Evolutionary conservation across 1,140 invertebrate genomes (phyloP), one percentile per base, ranked within the genome.

Genomic region (Monochamus saltuarius): DNA sequence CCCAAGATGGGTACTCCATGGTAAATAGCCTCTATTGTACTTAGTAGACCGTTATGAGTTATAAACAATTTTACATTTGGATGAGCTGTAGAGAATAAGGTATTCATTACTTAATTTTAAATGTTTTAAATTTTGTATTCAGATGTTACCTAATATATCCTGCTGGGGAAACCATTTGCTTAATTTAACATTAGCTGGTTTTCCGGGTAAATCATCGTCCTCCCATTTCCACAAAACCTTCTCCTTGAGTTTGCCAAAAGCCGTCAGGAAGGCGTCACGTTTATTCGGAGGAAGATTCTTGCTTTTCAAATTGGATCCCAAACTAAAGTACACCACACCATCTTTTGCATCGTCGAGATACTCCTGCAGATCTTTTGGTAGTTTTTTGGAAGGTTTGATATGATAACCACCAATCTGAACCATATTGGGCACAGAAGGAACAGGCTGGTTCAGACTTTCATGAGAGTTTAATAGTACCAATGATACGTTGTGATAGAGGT

Each of bases 251-350:
- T 80, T 78, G 0, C 76, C 74, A 35, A 87, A 79, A 2, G 76
- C 79, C 1, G 74, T 72, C 1, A 84, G 16, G 38, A 87, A 78
- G 0, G 75, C 71, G 10, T 79, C 64, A 37, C 76, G 73, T 57
- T 78, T 81, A 38, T 81, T 69, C 22, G 71, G 65, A 0, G 79
- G 73, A 36, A 84, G 0, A 76, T 76, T 1, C 75, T 66, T 0
- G 76, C 78, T 61, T 75, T 78, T 78, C 13, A 80, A 72, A 46
- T 82, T 80, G 2, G 86, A 85, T 0, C 87, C 87, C 61, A 89
- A 80, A 36, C 84, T 86, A 74, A 89, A 88, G 63, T 86, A 86
- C 29, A 89, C 83, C 1, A 86, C 82, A 1, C 87, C 87, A 38
- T 85, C 71, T 16, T 73, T 65, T 0, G 84, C 80, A 35, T 78